A percentile compares a stretch with the other conserved stretches of the same genome.
These are phyloP conservation scores for Anser brachyrhynchus DNA, from an alignment of 2,113 vertebrate genomes.

Conservation along the genomic window DNA sequence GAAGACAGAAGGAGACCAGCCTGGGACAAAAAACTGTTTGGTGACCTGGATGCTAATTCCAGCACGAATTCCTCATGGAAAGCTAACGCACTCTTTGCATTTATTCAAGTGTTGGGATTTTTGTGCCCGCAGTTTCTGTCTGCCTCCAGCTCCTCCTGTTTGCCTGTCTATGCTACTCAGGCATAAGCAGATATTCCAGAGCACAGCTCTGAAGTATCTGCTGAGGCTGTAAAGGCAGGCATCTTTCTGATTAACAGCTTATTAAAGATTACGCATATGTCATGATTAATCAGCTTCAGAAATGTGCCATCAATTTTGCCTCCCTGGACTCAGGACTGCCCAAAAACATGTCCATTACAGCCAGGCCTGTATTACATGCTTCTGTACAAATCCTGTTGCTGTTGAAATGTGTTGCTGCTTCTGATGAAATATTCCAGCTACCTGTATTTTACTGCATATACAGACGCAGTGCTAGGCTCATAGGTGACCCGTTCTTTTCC, in stretches of 20 bases:
- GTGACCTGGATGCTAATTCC: constrained; percentile 49
- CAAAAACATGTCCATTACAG: background rate
- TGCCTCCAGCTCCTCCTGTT: background rate
- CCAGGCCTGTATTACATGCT: background rate
- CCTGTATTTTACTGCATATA: background rate
- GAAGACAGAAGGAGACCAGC: background rate
- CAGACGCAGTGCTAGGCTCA: background rate
- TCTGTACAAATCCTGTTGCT: background rate
- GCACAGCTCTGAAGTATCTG: background rate
- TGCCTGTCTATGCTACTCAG: background rate
- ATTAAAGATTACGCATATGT: background rate
- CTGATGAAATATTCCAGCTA: background rate
- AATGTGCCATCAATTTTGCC: background rate
- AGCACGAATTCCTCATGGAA: background rate
- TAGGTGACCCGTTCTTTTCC: background rate
- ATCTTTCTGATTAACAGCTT: constrained; percentile 13
- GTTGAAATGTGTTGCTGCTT: background rate
- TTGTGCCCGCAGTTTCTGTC: background rate
- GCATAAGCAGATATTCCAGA: background rate
- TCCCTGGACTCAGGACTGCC: background rate
- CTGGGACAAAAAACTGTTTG: background rate
- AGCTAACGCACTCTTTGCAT: constrained; percentile 28
- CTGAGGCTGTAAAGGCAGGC: background rate
- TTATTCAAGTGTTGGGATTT: background rate
- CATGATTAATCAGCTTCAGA: background rate